phyloP scores from a whole-genome alignment of 2,888 invertebrate species.

The Dilophus febrilis region DNA sequence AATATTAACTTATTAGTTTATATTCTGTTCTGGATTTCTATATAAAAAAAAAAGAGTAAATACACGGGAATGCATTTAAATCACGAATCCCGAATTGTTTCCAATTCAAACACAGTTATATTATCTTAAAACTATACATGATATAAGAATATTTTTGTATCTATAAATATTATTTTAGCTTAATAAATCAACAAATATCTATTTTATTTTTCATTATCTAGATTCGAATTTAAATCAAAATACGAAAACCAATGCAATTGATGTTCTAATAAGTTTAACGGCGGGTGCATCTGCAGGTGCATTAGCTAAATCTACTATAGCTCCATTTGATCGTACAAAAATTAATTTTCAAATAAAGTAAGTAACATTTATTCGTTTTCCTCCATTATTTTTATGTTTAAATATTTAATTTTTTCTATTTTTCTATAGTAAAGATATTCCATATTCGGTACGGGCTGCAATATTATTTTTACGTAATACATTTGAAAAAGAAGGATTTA shows the following conservation, averaged over 20 bases:
- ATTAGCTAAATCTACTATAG: slow-evolving; percentile 87
- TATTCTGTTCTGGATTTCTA: too few species aligned
- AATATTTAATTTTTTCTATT: neutral
- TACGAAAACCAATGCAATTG: slow-evolving; percentile 8
- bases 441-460: slow-evolving; percentile 57
- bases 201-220: too few species aligned
- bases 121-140: too few species aligned
- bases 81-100: too few species aligned
- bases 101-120: too few species aligned
- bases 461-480: slow-evolving; percentile 47
- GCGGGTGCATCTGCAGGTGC: slow-evolving; percentile 93
- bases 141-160: too few species aligned
- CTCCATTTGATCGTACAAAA: slow-evolving; percentile 93
- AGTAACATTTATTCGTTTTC: slow-evolving; percentile 16
- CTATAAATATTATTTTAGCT: too few species aligned
- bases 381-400: neutral
- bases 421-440: slow-evolving; percentile 36
- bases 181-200: too few species aligned
- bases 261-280: slow-evolving; percentile 63
- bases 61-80: too few species aligned
- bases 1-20: too few species aligned
- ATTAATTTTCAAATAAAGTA: slow-evolving; percentile 90
- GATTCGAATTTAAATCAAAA: neutral
- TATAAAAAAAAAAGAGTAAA: too few species aligned
- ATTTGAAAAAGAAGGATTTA: slow-evolving; percentile 57